phyloP scores from a whole-genome alignment of 2,888 invertebrate species.

The Nomada fabriciana region DNA sequence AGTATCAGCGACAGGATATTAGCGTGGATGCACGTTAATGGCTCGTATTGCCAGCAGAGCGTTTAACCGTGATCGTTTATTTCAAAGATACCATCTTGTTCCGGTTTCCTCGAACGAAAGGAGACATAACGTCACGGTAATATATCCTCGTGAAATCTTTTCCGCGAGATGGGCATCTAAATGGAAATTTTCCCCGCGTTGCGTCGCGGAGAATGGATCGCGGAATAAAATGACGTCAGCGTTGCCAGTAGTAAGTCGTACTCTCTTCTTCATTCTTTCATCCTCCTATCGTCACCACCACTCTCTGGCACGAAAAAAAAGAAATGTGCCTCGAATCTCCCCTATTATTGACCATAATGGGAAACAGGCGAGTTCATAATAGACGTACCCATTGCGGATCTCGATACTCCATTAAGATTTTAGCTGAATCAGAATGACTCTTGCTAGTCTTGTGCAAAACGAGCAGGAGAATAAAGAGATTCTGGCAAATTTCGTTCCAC shows the following conservation, averaged over 20 bases:
- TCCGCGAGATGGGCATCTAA: slow-evolving; percentile 62
- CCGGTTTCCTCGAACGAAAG: slow-evolving; percentile 46
- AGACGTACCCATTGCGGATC: slow-evolving; percentile 49
- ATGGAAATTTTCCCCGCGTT: slow-evolving; percentile 50
- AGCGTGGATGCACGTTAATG: slow-evolving; percentile 54
- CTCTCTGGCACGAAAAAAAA: slow-evolving; percentile 4
- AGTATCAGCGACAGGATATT: slow-evolving; percentile 44
- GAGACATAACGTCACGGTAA: slow-evolving; percentile 48
- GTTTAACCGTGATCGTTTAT: slow-evolving; percentile 56
- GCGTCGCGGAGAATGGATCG: slow-evolving; percentile 44
- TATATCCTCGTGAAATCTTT: slow-evolving; percentile 58
- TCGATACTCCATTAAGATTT: slow-evolving; percentile 72
- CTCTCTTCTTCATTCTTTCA: background rate
- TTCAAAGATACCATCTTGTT: slow-evolving; percentile 52
- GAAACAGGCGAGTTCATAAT: slow-evolving; percentile 58
- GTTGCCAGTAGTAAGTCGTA: slow-evolving; percentile 10
- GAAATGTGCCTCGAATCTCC: slow-evolving; percentile 42
- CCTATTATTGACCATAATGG: slow-evolving; percentile 63
- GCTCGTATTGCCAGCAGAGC: slow-evolving; percentile 52
- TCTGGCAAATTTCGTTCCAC: slow-evolving; percentile 60
- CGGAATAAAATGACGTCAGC: slow-evolving; percentile 52
- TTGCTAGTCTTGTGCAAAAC: slow-evolving; percentile 10
- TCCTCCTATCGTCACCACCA: background rate
- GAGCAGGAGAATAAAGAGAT: slow-evolving; percentile 37
- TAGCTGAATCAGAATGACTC: slow-evolving; percentile 73